phyloP scores from a whole-genome alignment of 2,113 vertebrate genomes.

The Apus apus region DNA sequence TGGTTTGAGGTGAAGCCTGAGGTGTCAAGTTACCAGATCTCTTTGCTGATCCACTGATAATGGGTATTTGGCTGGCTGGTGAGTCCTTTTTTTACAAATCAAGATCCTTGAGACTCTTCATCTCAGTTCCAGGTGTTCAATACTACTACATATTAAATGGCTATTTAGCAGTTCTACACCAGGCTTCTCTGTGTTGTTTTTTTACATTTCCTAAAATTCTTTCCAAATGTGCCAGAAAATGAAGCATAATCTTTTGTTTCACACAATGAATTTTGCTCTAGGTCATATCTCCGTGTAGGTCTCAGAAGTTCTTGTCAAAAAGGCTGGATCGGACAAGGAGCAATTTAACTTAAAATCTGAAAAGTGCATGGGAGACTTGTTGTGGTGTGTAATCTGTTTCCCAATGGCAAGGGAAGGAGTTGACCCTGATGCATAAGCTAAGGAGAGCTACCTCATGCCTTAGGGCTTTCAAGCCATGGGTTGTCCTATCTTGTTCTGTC shows the following conservation, averaged over 20 bases:
- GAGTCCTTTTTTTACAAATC: not conserved
- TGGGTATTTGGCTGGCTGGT: not conserved
- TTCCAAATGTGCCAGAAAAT: not conserved
- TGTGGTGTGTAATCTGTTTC: not conserved
- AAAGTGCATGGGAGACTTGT: not conserved
- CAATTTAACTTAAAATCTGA: not conserved
- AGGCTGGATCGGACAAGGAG: not conserved
- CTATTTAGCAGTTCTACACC: not conserved
- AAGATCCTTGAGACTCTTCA: not conserved
- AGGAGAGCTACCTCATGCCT: not conserved
- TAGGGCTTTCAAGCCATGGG: not conserved
- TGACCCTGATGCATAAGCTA: not conserved
- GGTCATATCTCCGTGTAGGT: not conserved
- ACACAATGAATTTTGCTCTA: not conserved
- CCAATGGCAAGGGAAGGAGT: not conserved
- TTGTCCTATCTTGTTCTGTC: not conserved
- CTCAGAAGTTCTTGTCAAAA: not conserved
- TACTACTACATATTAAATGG: not conserved
- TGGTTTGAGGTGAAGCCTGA: not conserved
- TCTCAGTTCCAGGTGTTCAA: not conserved
- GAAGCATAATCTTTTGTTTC: not conserved
- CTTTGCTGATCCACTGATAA: not conserved
- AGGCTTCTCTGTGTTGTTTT: not conserved
- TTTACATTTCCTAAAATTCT: not conserved
- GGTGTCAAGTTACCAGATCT: not conserved